phyloP scores from a whole-genome alignment of 1,140 invertebrate species.

The Thaumetopoea pityocampa region DNA sequence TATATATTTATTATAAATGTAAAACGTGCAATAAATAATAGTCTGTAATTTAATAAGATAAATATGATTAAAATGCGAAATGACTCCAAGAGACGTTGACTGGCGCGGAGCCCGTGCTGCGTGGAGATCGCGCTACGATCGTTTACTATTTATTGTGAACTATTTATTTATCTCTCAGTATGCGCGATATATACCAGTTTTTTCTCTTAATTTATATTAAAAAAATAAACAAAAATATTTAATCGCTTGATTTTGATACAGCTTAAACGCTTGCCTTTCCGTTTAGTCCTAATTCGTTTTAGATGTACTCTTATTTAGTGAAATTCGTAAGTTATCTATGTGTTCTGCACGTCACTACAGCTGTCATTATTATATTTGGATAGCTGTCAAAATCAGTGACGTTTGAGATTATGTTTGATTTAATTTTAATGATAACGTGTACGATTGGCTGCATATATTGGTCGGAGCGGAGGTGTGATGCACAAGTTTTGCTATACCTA shows the following conservation, averaged over 20 bases:
- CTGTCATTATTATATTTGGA: slow-evolving; percentile 12
- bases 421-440: slow-evolving; percentile 29
- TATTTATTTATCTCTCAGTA: slow-evolving; percentile 39
- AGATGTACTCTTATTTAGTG: slow-evolving; percentile 58
- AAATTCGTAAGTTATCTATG: slow-evolving; percentile 61
- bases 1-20: slow-evolving; percentile 76
- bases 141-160: slow-evolving; percentile 73
- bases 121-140: slow-evolving; percentile 30
- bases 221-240: slow-evolving; percentile 38
- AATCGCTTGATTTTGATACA: slow-evolving; percentile 55
- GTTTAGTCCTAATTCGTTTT: slow-evolving; percentile 64
- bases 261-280: slow-evolving; percentile 65
- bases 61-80: slow-evolving; percentile 65
- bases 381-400: slow-evolving; percentile 15
- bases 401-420: slow-evolving; percentile 31
- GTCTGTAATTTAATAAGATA: slow-evolving; percentile 72
- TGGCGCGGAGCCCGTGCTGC: slow-evolving; percentile 32
- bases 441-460: slow-evolving; percentile 20
- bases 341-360: slow-evolving; percentile 19
- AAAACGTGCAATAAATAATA: slow-evolving; percentile 76
- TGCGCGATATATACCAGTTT: slow-evolving; percentile 20
- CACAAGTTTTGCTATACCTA: slow-evolving; percentile 62
- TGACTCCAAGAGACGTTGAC: slow-evolving; percentile 61
- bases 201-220: slow-evolving; percentile 39
- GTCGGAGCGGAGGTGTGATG: slow-evolving; percentile 32